A percentile compares a stretch with the other conserved stretches of the same genome.
Conservation (phyloP, 2,888 invertebrate genomes). For the Trichacis sp. region DNA sequence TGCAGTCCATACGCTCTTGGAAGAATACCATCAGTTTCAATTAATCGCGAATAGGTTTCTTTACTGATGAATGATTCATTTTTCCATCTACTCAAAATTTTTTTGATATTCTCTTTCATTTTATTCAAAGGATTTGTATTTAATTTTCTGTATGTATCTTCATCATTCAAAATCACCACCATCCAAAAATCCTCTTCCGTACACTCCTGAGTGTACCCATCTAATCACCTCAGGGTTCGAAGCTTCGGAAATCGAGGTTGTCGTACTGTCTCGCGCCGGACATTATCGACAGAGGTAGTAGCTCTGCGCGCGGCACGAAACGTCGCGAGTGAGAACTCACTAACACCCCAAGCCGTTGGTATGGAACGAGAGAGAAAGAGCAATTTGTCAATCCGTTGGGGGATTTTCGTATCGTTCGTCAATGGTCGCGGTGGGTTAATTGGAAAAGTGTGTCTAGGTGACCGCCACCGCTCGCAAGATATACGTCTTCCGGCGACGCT, state of each 20-base stretch:
- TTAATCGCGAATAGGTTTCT: too few relatives aligned
- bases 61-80: too few relatives aligned
- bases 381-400: constrained; percentile 52
- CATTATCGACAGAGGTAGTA: constrained; percentile 50
- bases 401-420: constrained; percentile 52
- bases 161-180: too few relatives aligned
- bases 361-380: constrained; percentile 45
- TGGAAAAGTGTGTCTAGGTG: constrained; percentile 47
- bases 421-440: constrained; percentile 52
- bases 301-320: constrained; percentile 29
- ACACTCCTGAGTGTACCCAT: too few relatives aligned
- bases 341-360: constrained; percentile 33
- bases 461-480: constrained; percentile 34
- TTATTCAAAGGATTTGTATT: too few relatives aligned
- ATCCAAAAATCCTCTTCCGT: too few relatives aligned
- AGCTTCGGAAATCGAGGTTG: constrained; percentile 39
- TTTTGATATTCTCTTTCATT: too few relatives aligned
- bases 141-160: too few relatives aligned
- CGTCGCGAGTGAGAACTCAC: constrained; percentile 27
- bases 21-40: too few relatives aligned
- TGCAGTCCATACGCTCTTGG: too few relatives aligned
- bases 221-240: constrained; percentile 57
- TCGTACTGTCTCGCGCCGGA: constrained; percentile 43
- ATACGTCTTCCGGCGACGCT: constrained; percentile 34
- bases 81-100: too few relatives aligned